These are phyloP conservation scores for Diploptera punctata DNA, from an alignment of 2,888 invertebrate species.

Conservation along the genomic window DNA sequence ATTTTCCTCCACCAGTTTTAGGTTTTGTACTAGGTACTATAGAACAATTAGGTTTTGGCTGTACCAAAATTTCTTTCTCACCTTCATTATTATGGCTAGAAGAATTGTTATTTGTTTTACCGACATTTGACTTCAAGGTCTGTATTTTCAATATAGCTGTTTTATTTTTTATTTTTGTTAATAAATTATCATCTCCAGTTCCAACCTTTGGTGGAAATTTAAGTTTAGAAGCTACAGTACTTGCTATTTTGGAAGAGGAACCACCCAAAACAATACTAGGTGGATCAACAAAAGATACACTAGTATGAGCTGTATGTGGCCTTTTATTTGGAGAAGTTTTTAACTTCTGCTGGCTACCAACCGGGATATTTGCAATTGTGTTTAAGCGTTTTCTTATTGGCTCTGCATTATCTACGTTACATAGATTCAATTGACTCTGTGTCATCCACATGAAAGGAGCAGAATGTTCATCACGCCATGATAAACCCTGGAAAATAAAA, in stretches of 20 bases:
- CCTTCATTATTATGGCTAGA: neutral
- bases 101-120: constrained; percentile 8
- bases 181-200: constrained; percentile 40
- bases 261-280: constrained; percentile 44
- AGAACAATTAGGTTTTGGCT: constrained; percentile 8
- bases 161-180: constrained; percentile 45
- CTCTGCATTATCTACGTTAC: constrained; percentile 5
- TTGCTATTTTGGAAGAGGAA: constrained; percentile 37
- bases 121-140: constrained; percentile 29
- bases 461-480: constrained; percentile 82
- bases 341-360: neutral
- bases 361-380: neutral
- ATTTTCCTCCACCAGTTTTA: constrained; percentile 29
- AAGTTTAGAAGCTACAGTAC: constrained; percentile 19
- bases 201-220: constrained; percentile 26
- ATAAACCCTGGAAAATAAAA: constrained; percentile 44
- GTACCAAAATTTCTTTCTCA: constrained; percentile 31
- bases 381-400: neutral
- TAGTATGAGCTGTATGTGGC: neutral
- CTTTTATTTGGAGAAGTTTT: constrained; percentile 2
- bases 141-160: constrained; percentile 44
- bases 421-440: constrained; percentile 77
- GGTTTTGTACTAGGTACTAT: constrained; percentile 15
- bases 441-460: constrained; percentile 88
- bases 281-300: constrained; percentile 41